Evolutionary conservation across 2,113 vertebrate genomes (phyloP), one percentile per base, ranked within the genome.

Genomic region (Saccopteryx leptura): DNA sequence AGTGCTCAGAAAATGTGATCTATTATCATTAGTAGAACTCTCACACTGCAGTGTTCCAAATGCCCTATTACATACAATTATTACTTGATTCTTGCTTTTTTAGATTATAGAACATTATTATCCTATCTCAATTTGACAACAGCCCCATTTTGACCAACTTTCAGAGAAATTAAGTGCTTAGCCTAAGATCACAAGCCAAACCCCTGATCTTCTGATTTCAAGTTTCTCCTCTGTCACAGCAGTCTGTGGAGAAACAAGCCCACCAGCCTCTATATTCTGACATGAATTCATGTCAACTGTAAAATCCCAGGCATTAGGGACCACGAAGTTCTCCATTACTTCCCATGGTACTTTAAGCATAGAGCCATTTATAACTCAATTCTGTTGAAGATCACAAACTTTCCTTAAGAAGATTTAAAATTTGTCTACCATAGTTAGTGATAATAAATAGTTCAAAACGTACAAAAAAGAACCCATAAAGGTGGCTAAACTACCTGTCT

Each of bases 361-460:
- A 87, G 23, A 39, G 26, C 50, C 28, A 46, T 28, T 66, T 17
- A 15, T 2, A 19, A 87, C 5, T 61, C 54, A 48, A 78, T 74
- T 87, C 48, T 85, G 46, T 17, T 52, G 61, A 50, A 17, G 33
- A 39, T 60, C 8, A 75, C 31, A 46, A 46, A 46, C 11, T 85
- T 81, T 89, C 63, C 68, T 96, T 82, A 72, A 39, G 50, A 82
- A 24, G 26, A 78, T 9, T 85, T 78, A 23, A 71, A 39, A 83
- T 65, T 65, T 85, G 17, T 28, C 39, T 82, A 17, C 14, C 26
- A 48, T 15, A 17, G 63, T 79, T 50, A 65, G n/a, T 13, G 4
- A 69, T 71, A 28, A 71, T 0, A 69, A 28, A 71, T 0, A 69
- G 17, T 58, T 68, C 12, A 82, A 82, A 83, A 88, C 65, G 21